Base-by-base conservation (phyloP, 2,797 vertebrate genomes). In the Crocodylus rhombifer region DNA sequence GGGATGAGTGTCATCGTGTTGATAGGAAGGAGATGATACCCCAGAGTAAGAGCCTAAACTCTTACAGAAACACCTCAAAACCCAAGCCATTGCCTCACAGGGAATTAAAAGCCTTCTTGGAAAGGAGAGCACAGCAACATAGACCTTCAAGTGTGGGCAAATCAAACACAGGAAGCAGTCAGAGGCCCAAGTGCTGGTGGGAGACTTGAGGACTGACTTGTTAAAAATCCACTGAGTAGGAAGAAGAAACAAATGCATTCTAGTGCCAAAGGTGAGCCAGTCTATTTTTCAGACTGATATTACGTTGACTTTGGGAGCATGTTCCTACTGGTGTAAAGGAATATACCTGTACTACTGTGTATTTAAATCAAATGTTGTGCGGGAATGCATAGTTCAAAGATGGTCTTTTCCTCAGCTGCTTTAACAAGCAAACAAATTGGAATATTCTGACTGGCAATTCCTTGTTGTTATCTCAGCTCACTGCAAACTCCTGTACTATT, bases 391-490 rank as follows among this genome's bases (percentile, higher is more conserved):
- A 28, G 77, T 94, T 96, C 81, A 82, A 87, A 91, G 80, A 92
- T 0, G 1, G 80, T 51, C 42, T 95, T 93, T 90, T 90, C 57
- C 82, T 67, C 67, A 79, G 78, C 78, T 95, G 92, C 92, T 96
- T 91, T 94, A 95, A 94, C 95, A 96, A 96, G 94, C 88, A 93
- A 89, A 93, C 94, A 94, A 92, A 94, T 2, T 94, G 94, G 58
- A 88, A 94, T 96, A 96, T 96, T 95, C 95, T 94, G 94, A 95
- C 95, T 91, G 96, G 84, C 83, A 94, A 96, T 93, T 96, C 94
- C 91, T 94, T 95, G 93, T 97, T 96, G 96, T 97, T 97, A 96
- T 97, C 96, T 95, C 96, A 96, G 82, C 85, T 95, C 95, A 90
- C 95, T 94, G 96, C 69, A 3, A 96, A 93, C 94, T 95, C 93